Evolutionary conservation across 2,113 vertebrate genomes (phyloP), one percentile per base, ranked within the genome.

Genomic region (Nothoprocta pentlandii): DNA sequence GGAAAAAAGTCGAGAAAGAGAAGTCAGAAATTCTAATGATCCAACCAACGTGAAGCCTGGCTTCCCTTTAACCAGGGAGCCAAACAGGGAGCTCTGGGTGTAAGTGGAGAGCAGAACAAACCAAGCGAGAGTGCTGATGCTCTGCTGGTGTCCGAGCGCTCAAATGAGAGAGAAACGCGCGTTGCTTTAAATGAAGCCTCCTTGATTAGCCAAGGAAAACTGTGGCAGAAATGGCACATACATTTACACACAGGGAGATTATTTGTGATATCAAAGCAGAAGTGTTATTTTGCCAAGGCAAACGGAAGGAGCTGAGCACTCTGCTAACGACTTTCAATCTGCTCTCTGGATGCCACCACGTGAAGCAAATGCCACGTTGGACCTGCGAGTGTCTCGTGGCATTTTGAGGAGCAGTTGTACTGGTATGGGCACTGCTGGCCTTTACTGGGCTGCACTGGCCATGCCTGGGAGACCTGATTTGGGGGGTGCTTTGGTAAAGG

Each of bases 381-480:
- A 23, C 36, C 44, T 46, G 20, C 26, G 64, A 2, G 0, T 4
- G 3, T 42, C 26, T 53, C 3, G 1, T 0, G 2, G 17, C 13
- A 32, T 4, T 71, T 26, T 6, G 3, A 34, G 41, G 78, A 28
- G 21, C 25, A 4, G 2, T 67, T 79, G 62, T 3, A 8, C 6
- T 5, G 8, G 0, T 30, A 28, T 82, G 46, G 12, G 12, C 34
- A 25, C 22, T 0, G 1, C 0, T 0, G 71, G 2, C 25, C 73
- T 82, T 3, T 14, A 2, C 1, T 47, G 32, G 41, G 41, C 21
- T 34, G 51, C n/a, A 22, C 6, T 39, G 73, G 73, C 22, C 39
- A 16, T 32, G 32, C 15, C 30, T 47, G 73, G 23, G 54, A 16
- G 28, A 56, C 28, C 54, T 5, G 41, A 16, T 61, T 14, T 44